phyloP scores from a whole-genome alignment of 2,888 invertebrate species.

The Leucania comma region DNA sequence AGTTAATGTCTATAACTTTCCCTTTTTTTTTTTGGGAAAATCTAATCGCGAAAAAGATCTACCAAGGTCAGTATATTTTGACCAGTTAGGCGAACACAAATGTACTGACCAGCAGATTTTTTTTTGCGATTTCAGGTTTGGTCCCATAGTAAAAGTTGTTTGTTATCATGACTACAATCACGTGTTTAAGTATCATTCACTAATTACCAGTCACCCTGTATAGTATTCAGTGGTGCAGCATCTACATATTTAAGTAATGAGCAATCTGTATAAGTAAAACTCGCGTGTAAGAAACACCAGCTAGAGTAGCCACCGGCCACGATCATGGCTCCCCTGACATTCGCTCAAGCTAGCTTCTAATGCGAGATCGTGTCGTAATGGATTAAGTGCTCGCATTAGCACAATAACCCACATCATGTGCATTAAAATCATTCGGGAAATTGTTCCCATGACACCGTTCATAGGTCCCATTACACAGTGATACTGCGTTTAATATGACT shows the following conservation, averaged over 20 bases:
- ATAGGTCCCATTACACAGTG: slow-evolving; percentile 52
- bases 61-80: too few relatives aligned
- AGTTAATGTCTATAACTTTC: too few relatives aligned
- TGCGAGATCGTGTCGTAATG: slow-evolving; percentile 75
- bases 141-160: too few relatives aligned
- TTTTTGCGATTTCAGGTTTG: too few relatives aligned
- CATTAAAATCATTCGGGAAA: slow-evolving; percentile 79
- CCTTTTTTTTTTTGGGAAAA: too few relatives aligned
- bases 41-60: too few relatives aligned
- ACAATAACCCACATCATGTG: slow-evolving; percentile 83
- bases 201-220: too few relatives aligned
- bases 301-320: slow-evolving; percentile 14
- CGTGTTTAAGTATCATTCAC: too few relatives aligned
- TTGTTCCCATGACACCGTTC: slow-evolving; percentile 71
- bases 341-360: slow-evolving; percentile 58
- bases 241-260: not conserved
- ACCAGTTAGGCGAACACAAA: too few relatives aligned
- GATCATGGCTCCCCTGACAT: slow-evolving; percentile 61
- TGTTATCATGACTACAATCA: too few relatives aligned
- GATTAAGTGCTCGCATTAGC: slow-evolving; percentile 83
- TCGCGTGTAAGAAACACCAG: slow-evolving; percentile 15
- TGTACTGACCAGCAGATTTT: too few relatives aligned
- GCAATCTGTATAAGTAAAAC: slow-evolving; percentile 25
- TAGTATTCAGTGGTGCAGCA: too few relatives aligned
- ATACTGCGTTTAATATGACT: slow-evolving; percentile 65